A percentile compares a stretch with the other conserved stretches of the same genome.
These are phyloP conservation scores for Ranitomeya imitator DNA, from an alignment of 2,113 vertebrate genomes.

Conservation along the genomic window DNA sequence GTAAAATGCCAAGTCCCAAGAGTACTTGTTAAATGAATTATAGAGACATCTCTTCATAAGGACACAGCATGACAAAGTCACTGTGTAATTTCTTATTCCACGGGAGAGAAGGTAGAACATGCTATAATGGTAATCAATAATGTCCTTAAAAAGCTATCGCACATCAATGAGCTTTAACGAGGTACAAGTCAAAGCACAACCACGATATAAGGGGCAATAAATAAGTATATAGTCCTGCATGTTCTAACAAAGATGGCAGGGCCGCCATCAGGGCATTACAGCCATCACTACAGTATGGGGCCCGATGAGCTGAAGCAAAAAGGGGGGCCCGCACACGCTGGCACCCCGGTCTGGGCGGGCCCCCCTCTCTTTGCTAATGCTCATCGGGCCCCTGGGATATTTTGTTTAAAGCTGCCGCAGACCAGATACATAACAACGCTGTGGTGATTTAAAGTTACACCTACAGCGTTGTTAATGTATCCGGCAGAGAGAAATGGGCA, in stretches of 20 bases:
- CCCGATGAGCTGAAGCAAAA: too few species aligned
- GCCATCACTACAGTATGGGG: too few species aligned
- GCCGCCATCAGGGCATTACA: too few species aligned
- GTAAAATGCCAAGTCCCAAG: slow-evolving; percentile 47
- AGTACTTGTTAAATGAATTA: slow-evolving; percentile 54
- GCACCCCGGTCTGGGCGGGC: too few species aligned
- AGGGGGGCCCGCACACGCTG: too few species aligned
- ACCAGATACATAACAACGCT: too few species aligned
- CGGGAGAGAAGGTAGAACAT: neutral
- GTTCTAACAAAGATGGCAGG: neutral
- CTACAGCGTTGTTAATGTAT: too few species aligned
- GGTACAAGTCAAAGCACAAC: neutral
- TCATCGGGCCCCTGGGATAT: too few species aligned
- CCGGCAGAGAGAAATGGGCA: too few species aligned
- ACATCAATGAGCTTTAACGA: neutral
- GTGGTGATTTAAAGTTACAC: too few species aligned
- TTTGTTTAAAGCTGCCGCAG: too few species aligned
- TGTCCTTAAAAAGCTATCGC: neutral
- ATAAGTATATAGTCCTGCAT: neutral
- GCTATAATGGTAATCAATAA: slow-evolving; percentile 20
- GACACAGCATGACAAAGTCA: slow-evolving; percentile 12
- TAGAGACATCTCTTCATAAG: slow-evolving; percentile 36
- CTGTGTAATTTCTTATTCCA: neutral
- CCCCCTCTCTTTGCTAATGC: too few species aligned
- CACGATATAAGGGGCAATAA: neutral